A percentile compares a stretch with the other conserved stretches of the same genome.
These are phyloP conservation scores for Apistogramma diplotaenia DNA, from an alignment of 2,113 vertebrate genomes.

Conservation along the genomic window DNA sequence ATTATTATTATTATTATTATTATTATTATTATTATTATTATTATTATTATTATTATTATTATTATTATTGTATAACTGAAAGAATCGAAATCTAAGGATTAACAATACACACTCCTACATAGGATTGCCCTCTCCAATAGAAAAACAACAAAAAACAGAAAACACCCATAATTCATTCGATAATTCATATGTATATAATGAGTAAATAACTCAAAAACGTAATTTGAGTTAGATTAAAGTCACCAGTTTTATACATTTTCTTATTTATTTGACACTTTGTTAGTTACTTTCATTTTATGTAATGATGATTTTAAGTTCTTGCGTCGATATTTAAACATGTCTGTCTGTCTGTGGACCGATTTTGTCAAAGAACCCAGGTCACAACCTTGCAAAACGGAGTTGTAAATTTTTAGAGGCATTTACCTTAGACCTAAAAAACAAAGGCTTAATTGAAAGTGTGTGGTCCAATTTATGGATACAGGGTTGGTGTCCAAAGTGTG, in stretches of 20 bases:
- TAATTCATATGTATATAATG: not conserved
- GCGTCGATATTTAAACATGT: not conserved
- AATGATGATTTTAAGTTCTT: not conserved
- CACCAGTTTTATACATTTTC: not conserved
- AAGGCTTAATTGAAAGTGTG: not conserved
- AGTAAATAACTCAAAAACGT: not conserved
- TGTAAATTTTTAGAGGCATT: not conserved
- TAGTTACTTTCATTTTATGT: not conserved
- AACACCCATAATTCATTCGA: too few species aligned
- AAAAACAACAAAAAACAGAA: too few species aligned
- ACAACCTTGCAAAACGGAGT: not conserved
- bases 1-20: not conserved
- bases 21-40: not conserved
- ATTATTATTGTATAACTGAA: too few species aligned
- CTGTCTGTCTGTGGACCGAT: not conserved
- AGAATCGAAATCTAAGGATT: too few species aligned
- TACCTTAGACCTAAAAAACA: not conserved
- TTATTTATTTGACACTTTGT: not conserved
- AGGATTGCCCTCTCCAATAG: too few species aligned
- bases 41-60: not conserved
- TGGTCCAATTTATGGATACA: not conserved
- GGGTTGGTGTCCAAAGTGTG: not conserved
- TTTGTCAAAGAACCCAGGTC: not conserved
- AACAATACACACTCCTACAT: too few species aligned
- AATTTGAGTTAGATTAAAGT: not conserved